Evolutionary conservation across 2,888 invertebrate genomes (phyloP).

Genomic region (Papilio demoleus): DNA sequence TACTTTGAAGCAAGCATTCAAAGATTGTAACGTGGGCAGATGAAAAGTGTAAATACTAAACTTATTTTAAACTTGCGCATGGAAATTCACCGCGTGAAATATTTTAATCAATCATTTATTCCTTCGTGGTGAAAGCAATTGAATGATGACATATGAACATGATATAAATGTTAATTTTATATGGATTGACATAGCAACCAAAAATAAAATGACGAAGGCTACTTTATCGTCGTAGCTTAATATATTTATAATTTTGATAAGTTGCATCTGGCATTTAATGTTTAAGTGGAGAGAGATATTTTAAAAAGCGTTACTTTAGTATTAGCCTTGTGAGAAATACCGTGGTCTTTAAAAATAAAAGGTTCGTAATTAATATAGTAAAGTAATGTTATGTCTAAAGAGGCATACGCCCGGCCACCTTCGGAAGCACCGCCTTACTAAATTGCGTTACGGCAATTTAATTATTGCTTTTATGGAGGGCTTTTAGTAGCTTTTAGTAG

Average conservation of each 20-base stretch:
- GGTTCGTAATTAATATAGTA: slow-evolving; percentile 40
- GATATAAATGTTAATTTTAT: background rate
- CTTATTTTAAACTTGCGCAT: background rate
- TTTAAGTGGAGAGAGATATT: background rate
- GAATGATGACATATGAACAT: background rate
- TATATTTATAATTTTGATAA: too few relatives aligned
- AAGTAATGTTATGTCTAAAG: slow-evolving; percentile 36
- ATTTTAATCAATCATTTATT: background rate
- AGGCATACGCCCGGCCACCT: slow-evolving; percentile 55
- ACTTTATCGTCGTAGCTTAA: background rate
- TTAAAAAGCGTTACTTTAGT: background rate
- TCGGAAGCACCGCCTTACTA: slow-evolving; percentile 75
- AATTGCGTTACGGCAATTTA: slow-evolving; percentile 82
- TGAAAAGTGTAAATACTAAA: background rate
- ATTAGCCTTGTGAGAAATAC: background rate
- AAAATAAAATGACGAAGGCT: background rate
- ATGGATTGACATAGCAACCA: background rate
- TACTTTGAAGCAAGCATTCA: background rate
- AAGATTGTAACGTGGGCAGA: background rate
- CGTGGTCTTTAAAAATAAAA: slow-evolving; percentile 42
- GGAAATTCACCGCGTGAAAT: background rate
- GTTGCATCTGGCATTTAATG: background rate
- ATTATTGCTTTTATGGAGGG: slow-evolving; percentile 84
- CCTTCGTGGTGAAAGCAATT: slow-evolving; percentile 21
- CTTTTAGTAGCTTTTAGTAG: slow-evolving; percentile 84